Percentiles rank a stretch among this genome's conserved stretches.
These are phyloP conservation scores for Pseudois nayaur DNA, from an alignment of 2,113 vertebrate species.

Conservation along the genomic window DNA sequence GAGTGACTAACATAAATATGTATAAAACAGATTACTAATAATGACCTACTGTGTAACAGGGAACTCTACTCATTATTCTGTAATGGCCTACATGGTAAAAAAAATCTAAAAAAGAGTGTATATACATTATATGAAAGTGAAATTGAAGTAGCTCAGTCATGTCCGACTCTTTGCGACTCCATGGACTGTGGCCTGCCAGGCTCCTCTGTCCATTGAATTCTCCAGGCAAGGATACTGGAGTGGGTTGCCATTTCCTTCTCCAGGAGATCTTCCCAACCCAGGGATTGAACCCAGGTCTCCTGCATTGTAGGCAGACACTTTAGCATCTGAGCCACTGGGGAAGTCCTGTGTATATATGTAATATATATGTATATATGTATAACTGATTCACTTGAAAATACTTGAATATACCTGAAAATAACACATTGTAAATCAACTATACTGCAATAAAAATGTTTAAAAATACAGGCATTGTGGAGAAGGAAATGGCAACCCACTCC, in stretches of 20 bases:
- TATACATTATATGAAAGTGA: background rate
- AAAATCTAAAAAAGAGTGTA: background rate
- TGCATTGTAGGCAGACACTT: background rate
- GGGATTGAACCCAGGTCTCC: background rate
- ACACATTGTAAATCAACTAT: background rate
- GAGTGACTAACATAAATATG: background rate
- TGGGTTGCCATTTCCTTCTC: background rate
- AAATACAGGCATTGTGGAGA: background rate
- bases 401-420: background rate
- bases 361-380: background rate
- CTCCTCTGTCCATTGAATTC: background rate
- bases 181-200: background rate
- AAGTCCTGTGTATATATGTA: background rate
- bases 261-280: background rate
- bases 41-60: background rate
- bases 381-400: background rate
- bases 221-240: background rate
- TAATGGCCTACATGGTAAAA: background rate
- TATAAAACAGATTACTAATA: background rate
- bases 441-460: background rate
- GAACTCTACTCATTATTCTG: background rate
- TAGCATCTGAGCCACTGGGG: background rate
- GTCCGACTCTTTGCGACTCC: background rate
- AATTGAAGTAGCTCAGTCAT: background rate
- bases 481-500: no score